Evolutionary conservation across 2,113 vertebrate genomes (phyloP), one percentile per base, ranked within the genome.

Genomic region (Poecile atricapillus): DNA sequence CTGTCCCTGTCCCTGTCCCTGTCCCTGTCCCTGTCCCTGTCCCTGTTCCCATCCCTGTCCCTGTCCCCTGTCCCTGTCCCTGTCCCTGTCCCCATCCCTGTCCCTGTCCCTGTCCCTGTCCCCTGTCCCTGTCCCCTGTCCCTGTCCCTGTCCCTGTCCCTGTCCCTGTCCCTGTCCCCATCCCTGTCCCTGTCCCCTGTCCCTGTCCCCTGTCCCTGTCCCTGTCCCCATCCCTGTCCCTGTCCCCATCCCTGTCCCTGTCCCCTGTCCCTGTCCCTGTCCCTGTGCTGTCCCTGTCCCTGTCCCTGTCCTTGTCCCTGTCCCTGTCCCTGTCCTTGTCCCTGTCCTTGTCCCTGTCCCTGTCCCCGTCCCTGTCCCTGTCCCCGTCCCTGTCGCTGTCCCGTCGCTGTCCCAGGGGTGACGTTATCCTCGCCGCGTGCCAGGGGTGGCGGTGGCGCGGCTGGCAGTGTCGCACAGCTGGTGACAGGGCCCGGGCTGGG

Each of bases 381-480:
- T 37, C 37, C 37, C 37, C 37, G 37, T 37, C 37, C 37, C 37
- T 37, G 37, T 37, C 37, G 8, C 37, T 37, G 37, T 37, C n/a
- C n/a, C n/a, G n/a, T n/a, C n/a, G 37, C 55, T 71, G 70, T 44
- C 89, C 65, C 0, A 1, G 50, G 64, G 10, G 55, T 90, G 95
- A 97, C 35, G 60, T 95, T 81, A 89, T 69, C 77, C 59, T 13
- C 5, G 5, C 89, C 7, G 15, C 0, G 53, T 92, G 95, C 97
- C 94, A 78, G 62, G 79, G 52, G 11, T 37, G 39, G 37, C 11
- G 13, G 6, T 21, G 83, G 77, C 68, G 44, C 10, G 3, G n/a
- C 79, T 92, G 94, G 90, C 88, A 25, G 33, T 12, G 87, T 11
- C 94, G 87, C 91, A 7, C 94, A 94, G 93, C 74, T 77, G 91